Evolutionary conservation across 2,888 invertebrate species (phyloP), one percentile per base, ranked within the genome.

Genomic region (Cephus nigrinus): DNA sequence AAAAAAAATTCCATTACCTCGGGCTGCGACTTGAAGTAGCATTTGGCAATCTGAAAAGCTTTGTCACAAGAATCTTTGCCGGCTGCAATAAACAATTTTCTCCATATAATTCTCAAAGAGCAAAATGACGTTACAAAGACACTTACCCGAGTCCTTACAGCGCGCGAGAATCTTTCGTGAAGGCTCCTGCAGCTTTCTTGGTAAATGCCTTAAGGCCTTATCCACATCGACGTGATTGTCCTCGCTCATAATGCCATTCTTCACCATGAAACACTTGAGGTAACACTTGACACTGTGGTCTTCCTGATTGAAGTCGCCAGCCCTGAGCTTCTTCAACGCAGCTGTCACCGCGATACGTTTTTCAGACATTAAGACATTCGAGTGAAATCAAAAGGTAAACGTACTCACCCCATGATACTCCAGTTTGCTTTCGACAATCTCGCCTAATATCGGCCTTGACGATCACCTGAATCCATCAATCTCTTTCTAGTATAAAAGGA

Each of bases 251-350:
- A 90, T 85, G 32, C 89, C 86, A 75, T 84, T 84, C 78, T 85
- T 89, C 36, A 81, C 76, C 87, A 90, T 84, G 33, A 88, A 86
- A 77, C 90, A 90, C 75, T 82, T 85, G 12, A 90, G 69, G 79
- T 90, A 90, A 79, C 90, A 90, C 75, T 90, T 90, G 55, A 89
- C 79, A 75, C 84, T 86, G 4, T 69, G 80, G 77, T 90, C 88
- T 11, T 85, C 80, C 40, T 84, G 84, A 15, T 84, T 81, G 34
- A 88, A 84, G 74, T 88, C 80, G 3, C 88, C 90, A 0, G 84
- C 78, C 76, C 85, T 87, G 32, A 90, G 77, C 80, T 81, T 84
- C 73, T 82, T 88, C 30, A 89, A 78, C 1, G 89, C 84, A 9
- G 75, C 90, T 90, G 75, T 23, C 32, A 23, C 23, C 40, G 40